Conservation (phyloP, 1,140 invertebrate species). For the Drosophila orena region DNA sequence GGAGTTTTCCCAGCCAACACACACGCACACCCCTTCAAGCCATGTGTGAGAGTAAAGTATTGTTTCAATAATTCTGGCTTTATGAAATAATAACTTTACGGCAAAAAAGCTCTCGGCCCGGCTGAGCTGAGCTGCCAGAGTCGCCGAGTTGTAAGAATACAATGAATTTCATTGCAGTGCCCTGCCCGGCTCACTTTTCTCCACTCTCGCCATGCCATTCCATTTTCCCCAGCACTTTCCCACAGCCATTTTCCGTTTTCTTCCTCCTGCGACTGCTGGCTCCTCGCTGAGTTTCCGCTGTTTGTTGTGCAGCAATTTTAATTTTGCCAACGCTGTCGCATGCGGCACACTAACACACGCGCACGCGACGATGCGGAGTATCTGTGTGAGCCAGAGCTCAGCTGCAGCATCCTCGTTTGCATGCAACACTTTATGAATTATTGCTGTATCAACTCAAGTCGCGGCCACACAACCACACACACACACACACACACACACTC, state of each 20-base stretch:
- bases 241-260: slow-evolving; percentile 1
- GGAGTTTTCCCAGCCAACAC: slow-evolving; percentile 16
- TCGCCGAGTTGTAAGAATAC: slow-evolving; percentile 76
- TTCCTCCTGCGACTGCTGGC: slow-evolving; percentile 18
- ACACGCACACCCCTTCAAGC: slow-evolving; percentile 17
- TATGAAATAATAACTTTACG: slow-evolving; percentile 84
- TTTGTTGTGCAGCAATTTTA: slow-evolving; percentile 83
- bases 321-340: slow-evolving; percentile 80
- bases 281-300: slow-evolving; percentile 80
- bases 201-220: background rate
- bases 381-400: slow-evolving; percentile 56
- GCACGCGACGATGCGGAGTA: background rate
- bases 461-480: slow-evolving; percentile 52
- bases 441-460: slow-evolving; percentile 84
- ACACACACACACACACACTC: slow-evolving; percentile 16
- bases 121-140: slow-evolving; percentile 58
- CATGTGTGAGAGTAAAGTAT: slow-evolving; percentile 76
- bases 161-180: slow-evolving; percentile 70
- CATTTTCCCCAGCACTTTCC: slow-evolving; percentile 15
- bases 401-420: slow-evolving; percentile 78
- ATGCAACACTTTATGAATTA: slow-evolving; percentile 84
- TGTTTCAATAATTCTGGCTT: slow-evolving; percentile 84
- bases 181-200: background rate
- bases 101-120: slow-evolving; percentile 60
- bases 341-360: slow-evolving; percentile 47